Evolutionary conservation across 2,888 invertebrate species (phyloP).

Genomic region (Lysandra coridon): DNA sequence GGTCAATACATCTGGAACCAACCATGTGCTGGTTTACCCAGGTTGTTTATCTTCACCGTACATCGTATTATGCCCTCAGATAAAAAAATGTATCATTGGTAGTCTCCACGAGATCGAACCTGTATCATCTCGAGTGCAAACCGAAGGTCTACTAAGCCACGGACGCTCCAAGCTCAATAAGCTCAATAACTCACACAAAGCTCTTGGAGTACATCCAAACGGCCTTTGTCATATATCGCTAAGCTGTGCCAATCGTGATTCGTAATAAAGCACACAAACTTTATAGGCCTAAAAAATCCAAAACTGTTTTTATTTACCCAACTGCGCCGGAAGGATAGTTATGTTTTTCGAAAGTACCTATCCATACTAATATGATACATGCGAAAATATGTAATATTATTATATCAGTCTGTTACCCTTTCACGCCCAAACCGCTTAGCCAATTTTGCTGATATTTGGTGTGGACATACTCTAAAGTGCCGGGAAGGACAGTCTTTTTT

Average conservation of each 20-base stretch:
- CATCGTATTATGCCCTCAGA: too few species aligned
- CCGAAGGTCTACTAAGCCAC: neutral
- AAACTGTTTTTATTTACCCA: neutral
- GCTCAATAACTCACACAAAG: neutral
- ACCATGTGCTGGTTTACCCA: too few species aligned
- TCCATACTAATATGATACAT: too few species aligned
- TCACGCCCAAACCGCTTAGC: neutral
- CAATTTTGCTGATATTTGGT: neutral
- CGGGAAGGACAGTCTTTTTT: neutral
- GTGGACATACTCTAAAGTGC: neutral
- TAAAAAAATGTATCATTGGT: too few species aligned
- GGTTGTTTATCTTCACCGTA: too few species aligned
- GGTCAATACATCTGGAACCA: too few species aligned
- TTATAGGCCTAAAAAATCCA: neutral
- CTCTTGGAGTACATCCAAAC: slow-evolving; percentile 41
- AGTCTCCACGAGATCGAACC: neutral
- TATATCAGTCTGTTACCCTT: too few species aligned
- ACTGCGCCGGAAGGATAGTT: too few species aligned
- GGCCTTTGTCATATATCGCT: slow-evolving; percentile 34
- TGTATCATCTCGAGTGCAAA: neutral
- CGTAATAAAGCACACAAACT: slow-evolving; percentile 10
- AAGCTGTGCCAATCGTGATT: slow-evolving; percentile 29
- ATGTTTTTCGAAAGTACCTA: too few species aligned
- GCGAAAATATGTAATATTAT: too few species aligned
- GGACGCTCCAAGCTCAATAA: neutral